A percentile compares a stretch with the other conserved stretches of the same genome.
Conservation (phyloP, 2,113 vertebrate genomes). For the Bambusicola thoracicus region DNA sequence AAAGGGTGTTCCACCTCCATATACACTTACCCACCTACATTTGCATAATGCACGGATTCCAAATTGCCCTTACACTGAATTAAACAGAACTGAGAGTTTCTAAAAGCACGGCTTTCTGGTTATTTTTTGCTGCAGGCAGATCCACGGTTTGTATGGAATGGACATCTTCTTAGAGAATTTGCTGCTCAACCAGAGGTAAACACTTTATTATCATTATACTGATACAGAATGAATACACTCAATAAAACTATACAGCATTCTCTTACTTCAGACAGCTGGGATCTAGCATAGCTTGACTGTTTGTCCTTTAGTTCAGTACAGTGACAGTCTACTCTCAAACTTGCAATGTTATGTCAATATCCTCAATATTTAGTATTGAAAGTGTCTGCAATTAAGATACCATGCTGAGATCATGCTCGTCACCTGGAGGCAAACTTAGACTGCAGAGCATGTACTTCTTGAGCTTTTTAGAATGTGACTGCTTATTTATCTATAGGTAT, state of each 20-base stretch:
- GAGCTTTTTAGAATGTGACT: neutral
- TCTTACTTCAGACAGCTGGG: neutral
- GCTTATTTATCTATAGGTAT: neutral
- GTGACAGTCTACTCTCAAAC: neutral
- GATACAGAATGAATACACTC: neutral
- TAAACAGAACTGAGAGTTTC: neutral
- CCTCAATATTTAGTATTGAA: neutral
- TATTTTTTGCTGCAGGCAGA: conserved; percentile 84
- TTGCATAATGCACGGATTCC: neutral
- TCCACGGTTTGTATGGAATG: conserved; percentile 96
- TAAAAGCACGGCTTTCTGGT: neutral
- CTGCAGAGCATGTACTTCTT: neutral
- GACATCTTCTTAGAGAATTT: conserved; percentile 92
- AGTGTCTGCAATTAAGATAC: neutral
- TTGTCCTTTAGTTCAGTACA: neutral
- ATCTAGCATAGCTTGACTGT: neutral
- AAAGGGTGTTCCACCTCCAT: neutral
- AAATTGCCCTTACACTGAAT: neutral
- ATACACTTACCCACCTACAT: neutral
- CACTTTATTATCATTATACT: neutral
- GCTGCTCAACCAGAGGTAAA: conserved; percentile 92
- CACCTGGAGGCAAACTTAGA: neutral
- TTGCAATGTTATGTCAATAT: neutral
- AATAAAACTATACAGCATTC: neutral
- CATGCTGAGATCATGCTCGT: neutral